Conservation (phyloP, 2,113 vertebrate species). For the Pitta sordida region DNA sequence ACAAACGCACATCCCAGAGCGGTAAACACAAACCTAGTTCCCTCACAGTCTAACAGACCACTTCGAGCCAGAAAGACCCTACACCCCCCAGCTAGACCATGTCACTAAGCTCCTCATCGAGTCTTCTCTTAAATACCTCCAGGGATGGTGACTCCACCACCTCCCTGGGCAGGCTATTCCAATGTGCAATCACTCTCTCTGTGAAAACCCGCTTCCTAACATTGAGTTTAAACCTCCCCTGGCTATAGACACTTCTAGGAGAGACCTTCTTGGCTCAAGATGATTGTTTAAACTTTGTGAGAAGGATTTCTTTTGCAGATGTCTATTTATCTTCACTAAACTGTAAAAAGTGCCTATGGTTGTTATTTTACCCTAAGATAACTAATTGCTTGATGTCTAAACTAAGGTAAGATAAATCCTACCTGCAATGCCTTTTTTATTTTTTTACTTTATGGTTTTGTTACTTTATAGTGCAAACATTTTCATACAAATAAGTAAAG, state of each 20-base stretch:
- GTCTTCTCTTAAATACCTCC: too few species aligned
- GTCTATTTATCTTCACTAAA: constrained; percentile 25
- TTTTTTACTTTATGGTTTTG: neutral
- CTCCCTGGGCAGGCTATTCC: too few species aligned
- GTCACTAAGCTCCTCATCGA: too few species aligned
- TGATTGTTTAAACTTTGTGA: neutral
- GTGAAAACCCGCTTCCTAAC: too few species aligned
- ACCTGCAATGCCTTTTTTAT: neutral
- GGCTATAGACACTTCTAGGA: neutral
- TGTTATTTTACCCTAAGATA: neutral
- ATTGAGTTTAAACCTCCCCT: too few species aligned
- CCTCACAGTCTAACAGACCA: too few species aligned
- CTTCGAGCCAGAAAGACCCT: too few species aligned
- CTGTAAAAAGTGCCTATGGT: neutral
- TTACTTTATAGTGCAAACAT: neutral
- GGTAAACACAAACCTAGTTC: too few species aligned
- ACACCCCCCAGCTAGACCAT: too few species aligned
- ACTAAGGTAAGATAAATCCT: neutral
- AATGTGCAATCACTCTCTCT: too few species aligned
- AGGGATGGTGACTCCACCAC: too few species aligned
- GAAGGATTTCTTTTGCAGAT: neutral
- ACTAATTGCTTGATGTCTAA: neutral
- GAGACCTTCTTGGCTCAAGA: neutral
- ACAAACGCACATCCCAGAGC: too few species aligned
- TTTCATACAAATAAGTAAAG: neutral